Evolutionary conservation across 2,888 invertebrate genomes (phyloP).

Genomic region (Lathronympha strigana): DNA sequence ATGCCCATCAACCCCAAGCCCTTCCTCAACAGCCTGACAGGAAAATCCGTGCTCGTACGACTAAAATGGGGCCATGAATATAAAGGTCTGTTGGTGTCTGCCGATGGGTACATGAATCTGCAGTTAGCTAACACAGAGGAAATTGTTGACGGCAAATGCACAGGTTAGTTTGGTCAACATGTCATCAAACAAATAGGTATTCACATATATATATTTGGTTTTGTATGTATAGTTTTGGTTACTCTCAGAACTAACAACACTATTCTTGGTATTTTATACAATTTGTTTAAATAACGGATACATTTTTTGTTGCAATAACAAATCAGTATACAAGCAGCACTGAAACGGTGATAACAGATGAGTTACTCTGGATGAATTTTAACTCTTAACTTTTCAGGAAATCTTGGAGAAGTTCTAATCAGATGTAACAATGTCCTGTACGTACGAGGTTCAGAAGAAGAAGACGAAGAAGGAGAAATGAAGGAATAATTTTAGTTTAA

Average conservation of each 20-base stretch:
- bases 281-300: too few species aligned
- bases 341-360: too few species aligned
- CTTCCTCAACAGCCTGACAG: slow-evolving; percentile 98
- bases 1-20: slow-evolving; percentile 99
- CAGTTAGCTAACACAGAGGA: slow-evolving; percentile 99
- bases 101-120: slow-evolving; percentile 99
- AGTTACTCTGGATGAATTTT: too few species aligned
- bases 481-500: slow-evolving; percentile 85
- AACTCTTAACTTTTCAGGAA: slow-evolving; percentile 78
- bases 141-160: slow-evolving; percentile 95
- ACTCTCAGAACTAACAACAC: too few species aligned
- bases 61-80: slow-evolving; percentile 99
- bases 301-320: too few species aligned
- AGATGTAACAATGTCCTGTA: slow-evolving; percentile 99
- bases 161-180: slow-evolving; percentile 84
- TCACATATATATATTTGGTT: too few species aligned
- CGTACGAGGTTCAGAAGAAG: slow-evolving; percentile 97
- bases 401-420: slow-evolving; percentile 98
- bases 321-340: too few species aligned
- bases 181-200: background rate
- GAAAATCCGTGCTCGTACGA: slow-evolving; percentile 98
- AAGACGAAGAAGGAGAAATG: slow-evolving; percentile 98
- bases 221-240: background rate
- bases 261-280: too few species aligned
- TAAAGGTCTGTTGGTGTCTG: slow-evolving; percentile 98